Base-by-base conservation (phyloP, 2,888 invertebrate species). In the Eupsilia transversa region DNA sequence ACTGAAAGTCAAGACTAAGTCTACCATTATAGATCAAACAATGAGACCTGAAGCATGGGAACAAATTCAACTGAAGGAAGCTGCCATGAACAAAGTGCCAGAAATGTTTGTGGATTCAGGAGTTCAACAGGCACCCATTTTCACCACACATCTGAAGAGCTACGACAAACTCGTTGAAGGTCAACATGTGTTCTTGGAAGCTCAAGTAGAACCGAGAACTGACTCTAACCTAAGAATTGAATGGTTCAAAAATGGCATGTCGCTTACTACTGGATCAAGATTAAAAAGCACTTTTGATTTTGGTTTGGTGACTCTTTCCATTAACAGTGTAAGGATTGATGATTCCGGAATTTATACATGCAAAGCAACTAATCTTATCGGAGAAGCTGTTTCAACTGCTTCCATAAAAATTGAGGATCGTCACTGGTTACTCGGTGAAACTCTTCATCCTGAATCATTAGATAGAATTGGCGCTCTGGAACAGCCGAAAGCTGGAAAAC, bases 311-410 rank as follows among this genome's bases (percentile, higher is more conserved):
- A 98, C 99, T 0, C 94, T 99, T 43, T 98, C 99, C 27, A 98
- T 99, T 79, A 98, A 98, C 91, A 98, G 98, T 4, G 91, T 99
- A 60, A 97, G 99, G 87, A 97, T 97, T 66, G 99, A 99, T 89
- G 99, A 99, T 94, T 99, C 99, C 4, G 99, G 99, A 10, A 98
- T 99, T 87, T 99, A 99, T 92, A 99, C 99, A 2, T 99, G 99
- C 96, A 98, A 98, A 94, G 99, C 99, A 0, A 98, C 98, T 20
- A 99, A 99, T 92, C 97, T 98, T 81, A 97, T 98, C 75, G 99
- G 99, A 60, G 99, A 99, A 96, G 99, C 99, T 72, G 98, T 99
- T 30, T 99, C 99, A 2, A 99, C 99, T 1, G 98, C 99, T 84
- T 98, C 98, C 6, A 97, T 99, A 66, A 99, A 99, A 94, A 98